Base-by-base conservation (phyloP, 2,113 vertebrate genomes). In the Coptodon rendalli region DNA sequence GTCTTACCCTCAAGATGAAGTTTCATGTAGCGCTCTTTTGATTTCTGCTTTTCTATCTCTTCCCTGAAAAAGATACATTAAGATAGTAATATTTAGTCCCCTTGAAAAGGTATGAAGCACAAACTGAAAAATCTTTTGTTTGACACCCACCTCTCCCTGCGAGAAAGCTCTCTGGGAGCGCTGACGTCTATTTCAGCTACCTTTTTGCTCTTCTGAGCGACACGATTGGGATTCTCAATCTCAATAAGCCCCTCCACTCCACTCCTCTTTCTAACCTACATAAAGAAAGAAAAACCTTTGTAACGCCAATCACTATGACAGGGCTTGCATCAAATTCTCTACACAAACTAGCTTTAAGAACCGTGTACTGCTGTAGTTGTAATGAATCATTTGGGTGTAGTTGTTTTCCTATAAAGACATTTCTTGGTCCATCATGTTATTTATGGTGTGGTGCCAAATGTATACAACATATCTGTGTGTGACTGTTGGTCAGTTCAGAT, bases 21-120 rank as follows among this genome's bases (percentile, higher is more conserved):
- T 91, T 97, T 97, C 96, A 96, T 97, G 90, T 97, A 97, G 53
- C 96, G 95, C 78, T 97, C 97, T 83, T 96, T 96, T 11, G 97
- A 96, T 57, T 96, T 95, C 93, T 97, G 97, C 93, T 97, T 97
- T 90, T 97, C 97, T 19, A 97, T 96, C 93, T 97, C 97, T 90
- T 97, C 97, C 90, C 97, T 97, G 87, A 81, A 29, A 85, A 4
- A 38, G 16, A 78, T 0, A 45, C 9, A 73, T 73, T 45, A 50
- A 52, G 45, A 50, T 13, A 52, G 16, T 78, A 8, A 78, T 34
- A 78, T 52, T 78, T 31, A 78, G 45, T 52, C 27, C 2, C 45
- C 45, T 34, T n/a, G 56, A 34, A 78, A 78, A 78, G 10, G 16
- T 52, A 50, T n/a, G 27, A 50, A 13, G 16, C 16, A 78, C 24